phyloP scores from a whole-genome alignment of 1,140 invertebrate species.

The Triops longicaudatus region DNA sequence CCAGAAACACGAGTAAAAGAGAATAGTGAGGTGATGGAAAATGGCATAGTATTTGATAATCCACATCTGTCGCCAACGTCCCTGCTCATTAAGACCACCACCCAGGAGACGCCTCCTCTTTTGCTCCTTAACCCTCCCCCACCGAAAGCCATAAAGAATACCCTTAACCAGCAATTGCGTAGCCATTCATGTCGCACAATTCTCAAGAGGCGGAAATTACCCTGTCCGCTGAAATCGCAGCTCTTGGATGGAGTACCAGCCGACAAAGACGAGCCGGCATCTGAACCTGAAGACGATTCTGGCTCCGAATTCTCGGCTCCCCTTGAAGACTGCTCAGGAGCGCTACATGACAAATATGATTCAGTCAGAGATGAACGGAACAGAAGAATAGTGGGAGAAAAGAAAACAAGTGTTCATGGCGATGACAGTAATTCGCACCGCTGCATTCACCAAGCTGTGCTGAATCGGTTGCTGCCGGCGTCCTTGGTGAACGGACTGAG shows the following conservation, averaged over 20 bases:
- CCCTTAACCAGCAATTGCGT: conserved; percentile 3
- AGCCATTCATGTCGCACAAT: background rate
- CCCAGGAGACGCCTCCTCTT: background rate
- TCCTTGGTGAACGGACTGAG: background rate
- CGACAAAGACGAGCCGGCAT: background rate
- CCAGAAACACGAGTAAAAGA: too few species aligned
- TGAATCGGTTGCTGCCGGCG: background rate
- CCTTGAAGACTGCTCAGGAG: background rate
- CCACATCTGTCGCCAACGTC: background rate
- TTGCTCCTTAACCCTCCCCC: background rate
- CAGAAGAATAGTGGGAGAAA: too few species aligned
- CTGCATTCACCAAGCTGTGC: conserved; percentile 1
- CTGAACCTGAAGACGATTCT: background rate
- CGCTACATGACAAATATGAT: background rate
- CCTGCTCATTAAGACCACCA: background rate
- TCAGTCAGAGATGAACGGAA: too few species aligned
- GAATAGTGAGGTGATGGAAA: too few species aligned
- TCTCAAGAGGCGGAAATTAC: background rate
- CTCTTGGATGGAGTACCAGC: background rate
- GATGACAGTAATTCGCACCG: conserved; percentile 2
- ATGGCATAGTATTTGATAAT: too few species aligned
- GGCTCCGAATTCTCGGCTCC: background rate
- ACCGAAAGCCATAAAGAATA: background rate
- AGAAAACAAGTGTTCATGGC: background rate
- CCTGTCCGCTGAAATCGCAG: background rate